These are phyloP conservation scores for Anarhynchus alexandrinus DNA, from an alignment of 2,113 vertebrate genomes.

Conservation along the genomic window DNA sequence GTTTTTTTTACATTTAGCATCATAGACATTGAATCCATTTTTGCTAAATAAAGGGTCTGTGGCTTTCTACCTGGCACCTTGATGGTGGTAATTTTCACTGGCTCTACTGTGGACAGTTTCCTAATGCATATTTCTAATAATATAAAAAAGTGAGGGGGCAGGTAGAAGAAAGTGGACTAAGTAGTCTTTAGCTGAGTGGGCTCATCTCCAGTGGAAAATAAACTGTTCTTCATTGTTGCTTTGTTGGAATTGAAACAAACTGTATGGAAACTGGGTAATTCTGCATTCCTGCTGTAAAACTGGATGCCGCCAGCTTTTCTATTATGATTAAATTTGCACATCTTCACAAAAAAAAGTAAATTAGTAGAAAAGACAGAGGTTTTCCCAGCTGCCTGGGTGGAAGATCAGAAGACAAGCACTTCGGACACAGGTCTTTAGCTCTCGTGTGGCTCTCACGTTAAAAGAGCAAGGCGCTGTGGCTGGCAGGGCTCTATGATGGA, in stretches of 20 bases:
- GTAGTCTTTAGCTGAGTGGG: neutral
- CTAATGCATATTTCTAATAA: neutral
- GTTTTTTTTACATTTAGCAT: neutral
- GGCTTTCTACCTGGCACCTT: neutral
- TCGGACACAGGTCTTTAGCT: neutral
- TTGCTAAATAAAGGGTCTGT: neutral
- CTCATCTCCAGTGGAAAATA: neutral
- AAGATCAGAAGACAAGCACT: neutral
- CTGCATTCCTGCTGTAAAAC: neutral
- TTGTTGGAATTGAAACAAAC: neutral
- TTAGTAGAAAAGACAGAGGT: neutral
- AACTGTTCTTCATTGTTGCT: neutral
- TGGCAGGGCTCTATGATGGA: rapidly evolving
- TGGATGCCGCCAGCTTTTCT: neutral
- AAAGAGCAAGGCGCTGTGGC: neutral
- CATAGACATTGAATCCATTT: neutral
- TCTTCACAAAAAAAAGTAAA: neutral
- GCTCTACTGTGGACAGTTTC: neutral
- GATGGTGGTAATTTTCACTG: neutral
- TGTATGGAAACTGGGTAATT: neutral
- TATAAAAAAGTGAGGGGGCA: neutral
- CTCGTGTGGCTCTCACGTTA: rapidly evolving
- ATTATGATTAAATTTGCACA: neutral
- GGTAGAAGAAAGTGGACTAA: neutral
- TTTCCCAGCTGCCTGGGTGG: neutral